Percentiles rank a stretch among this genome's conserved stretches.
Evolutionary conservation across 2,888 invertebrate species (phyloP).

Genomic region (Drosophila mayaguana): DNA sequence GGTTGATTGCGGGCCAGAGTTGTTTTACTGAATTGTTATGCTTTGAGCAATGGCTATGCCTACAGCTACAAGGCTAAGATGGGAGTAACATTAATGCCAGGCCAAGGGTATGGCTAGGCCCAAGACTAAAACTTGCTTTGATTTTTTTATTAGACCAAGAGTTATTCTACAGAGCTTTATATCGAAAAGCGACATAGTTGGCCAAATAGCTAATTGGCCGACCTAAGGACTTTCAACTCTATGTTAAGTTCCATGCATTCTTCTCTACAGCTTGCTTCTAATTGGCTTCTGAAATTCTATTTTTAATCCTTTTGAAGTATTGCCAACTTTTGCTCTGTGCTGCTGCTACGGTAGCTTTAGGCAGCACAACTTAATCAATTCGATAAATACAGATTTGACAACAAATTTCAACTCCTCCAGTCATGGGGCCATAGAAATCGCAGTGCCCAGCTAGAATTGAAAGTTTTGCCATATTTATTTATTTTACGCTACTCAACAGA

Average conservation of each 20-base stretch:
- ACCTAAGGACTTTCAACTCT: neutral
- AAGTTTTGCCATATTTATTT: conserved; percentile 8
- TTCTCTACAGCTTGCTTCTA: neutral
- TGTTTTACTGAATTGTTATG: neutral
- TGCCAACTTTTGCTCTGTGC: neutral
- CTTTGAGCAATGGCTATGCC: neutral
- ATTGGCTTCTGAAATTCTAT: neutral
- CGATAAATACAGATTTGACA: conserved; percentile 35
- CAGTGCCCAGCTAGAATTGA: neutral
- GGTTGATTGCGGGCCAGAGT: neutral
- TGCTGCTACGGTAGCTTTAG: conserved; percentile 5
- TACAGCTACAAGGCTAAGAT: too few species aligned
- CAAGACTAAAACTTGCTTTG: neutral
- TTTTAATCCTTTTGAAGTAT: neutral
- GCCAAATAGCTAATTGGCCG: neutral
- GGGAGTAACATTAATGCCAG: neutral
- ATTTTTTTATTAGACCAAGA: neutral
- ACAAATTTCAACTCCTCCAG: conserved; percentile 34
- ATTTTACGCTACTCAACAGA: conserved; percentile 14
- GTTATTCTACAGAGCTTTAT: neutral
- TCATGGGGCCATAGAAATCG: conserved; percentile 19
- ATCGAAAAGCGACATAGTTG: neutral
- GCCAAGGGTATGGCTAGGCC: neutral
- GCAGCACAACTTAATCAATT: conserved; percentile 42
- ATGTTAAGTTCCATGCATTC: neutral